A percentile compares a stretch with the other conserved stretches of the same genome.
Evolutionary conservation across 1,140 invertebrate genomes (phyloP).

Genomic region (Tribolium castaneum): DNA sequence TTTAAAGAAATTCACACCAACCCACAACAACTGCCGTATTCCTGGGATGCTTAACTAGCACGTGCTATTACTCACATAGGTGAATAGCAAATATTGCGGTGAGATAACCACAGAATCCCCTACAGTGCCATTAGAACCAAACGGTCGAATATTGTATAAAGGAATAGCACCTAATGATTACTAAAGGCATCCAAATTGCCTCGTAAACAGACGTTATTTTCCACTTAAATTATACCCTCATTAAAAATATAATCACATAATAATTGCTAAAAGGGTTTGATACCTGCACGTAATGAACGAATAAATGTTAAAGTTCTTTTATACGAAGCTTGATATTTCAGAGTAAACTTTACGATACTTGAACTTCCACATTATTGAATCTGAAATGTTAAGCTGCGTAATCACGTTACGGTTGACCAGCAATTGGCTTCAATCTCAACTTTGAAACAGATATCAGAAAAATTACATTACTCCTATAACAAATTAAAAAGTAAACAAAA

Average conservation of each 20-base stretch:
- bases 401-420: not conserved
- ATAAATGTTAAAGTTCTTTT: not conserved
- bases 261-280: not conserved
- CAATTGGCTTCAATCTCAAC: not conserved
- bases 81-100: constrained; percentile 9
- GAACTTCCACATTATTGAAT: not conserved
- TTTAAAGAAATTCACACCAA: not conserved
- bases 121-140: not conserved
- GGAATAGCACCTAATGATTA: constrained; percentile 6
- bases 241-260: not conserved
- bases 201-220: not conserved
- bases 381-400: not conserved
- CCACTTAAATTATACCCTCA: not conserved
- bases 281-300: not conserved
- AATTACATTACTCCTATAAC: no score
- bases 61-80: constrained; percentile 2
- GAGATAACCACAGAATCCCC: constrained; percentile 3
- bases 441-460: not conserved
- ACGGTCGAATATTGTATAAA: not conserved
- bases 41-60: not conserved
- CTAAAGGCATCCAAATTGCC: not conserved
- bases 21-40: not conserved
- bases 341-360: not conserved
- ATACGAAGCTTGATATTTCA: not conserved
- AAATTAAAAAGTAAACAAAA: no score